Evolutionary conservation across 2,113 vertebrate species (phyloP).

Genomic region (Alethe diademata): DNA sequence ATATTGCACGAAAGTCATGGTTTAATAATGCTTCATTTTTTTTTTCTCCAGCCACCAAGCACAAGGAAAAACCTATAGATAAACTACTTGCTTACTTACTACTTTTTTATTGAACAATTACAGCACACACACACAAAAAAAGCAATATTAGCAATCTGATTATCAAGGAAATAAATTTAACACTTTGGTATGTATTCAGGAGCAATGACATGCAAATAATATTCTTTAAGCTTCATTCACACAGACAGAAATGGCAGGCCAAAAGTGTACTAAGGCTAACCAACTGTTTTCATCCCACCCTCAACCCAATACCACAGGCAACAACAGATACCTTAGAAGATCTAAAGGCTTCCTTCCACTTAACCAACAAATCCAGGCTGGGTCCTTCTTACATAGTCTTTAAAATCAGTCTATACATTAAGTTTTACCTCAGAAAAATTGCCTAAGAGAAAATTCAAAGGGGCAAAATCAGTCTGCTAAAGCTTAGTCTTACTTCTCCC

Average conservation of each 20-base stretch:
- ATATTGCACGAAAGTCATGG: neutral
- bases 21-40: neutral
- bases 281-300: neutral
- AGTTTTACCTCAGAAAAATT: neutral
- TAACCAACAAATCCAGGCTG: neutral
- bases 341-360: neutral
- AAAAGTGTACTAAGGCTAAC: neutral
- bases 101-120: conserved; percentile 39
- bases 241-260: neutral
- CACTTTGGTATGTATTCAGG: neutral
- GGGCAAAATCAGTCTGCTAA: neutral
- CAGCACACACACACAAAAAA: neutral
- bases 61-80: neutral
- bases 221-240: neutral
- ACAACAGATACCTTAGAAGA: fast-evolving
- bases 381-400: neutral
- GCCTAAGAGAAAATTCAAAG: neutral
- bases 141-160: neutral
- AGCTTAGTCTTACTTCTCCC: neutral
- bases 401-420: neutral
- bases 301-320: neutral
- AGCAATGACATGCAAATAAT: neutral
- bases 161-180: neutral
- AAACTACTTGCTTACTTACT: conserved; percentile 21
- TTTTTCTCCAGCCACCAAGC: neutral